These are phyloP conservation scores for Halcyon malimbica DNA, from an alignment of 2,113 vertebrate genomes.

Conservation along the genomic window DNA sequence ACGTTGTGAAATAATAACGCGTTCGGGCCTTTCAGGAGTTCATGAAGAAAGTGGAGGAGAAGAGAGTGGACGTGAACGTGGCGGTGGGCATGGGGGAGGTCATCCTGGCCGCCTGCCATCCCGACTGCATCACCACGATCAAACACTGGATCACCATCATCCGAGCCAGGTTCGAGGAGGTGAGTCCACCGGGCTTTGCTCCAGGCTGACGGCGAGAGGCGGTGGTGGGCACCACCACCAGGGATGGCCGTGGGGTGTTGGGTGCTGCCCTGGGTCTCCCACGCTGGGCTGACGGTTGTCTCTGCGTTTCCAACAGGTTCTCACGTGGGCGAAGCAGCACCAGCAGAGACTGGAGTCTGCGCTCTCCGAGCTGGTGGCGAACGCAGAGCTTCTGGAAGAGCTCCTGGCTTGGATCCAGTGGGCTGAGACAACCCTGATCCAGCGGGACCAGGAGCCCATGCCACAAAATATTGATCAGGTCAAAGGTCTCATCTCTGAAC, in stretches of 20 bases:
- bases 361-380: slow-evolving; percentile 89
- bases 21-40: slow-evolving; percentile 80
- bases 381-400: slow-evolving; percentile 93
- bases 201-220: accelerated
- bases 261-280: neutral
- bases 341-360: slow-evolving; percentile 93
- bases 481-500: slow-evolving; percentile 90
- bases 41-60: slow-evolving; percentile 97
- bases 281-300: accelerated
- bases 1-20: accelerated
- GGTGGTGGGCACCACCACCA: neutral
- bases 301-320: slow-evolving; percentile 76
- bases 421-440: slow-evolving; percentile 93
- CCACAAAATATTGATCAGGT: slow-evolving; percentile 94
- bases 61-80: slow-evolving; percentile 87
- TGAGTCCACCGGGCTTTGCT: slow-evolving; percentile 21
- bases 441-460: slow-evolving; percentile 89
- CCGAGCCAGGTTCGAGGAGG: slow-evolving; percentile 96
- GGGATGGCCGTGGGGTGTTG: accelerated
- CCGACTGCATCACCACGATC: slow-evolving; percentile 96
- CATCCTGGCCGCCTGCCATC: slow-evolving; percentile 91
- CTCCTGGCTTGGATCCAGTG: slow-evolving; percentile 95
- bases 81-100: slow-evolving; percentile 92
- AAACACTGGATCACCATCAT: slow-evolving; percentile 99
- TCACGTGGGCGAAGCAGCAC: slow-evolving; percentile 97